Percentiles rank a stretch among this genome's conserved stretches.
Evolutionary conservation across 2,797 vertebrate species (phyloP).

Genomic region (Allobates femoralis): DNA sequence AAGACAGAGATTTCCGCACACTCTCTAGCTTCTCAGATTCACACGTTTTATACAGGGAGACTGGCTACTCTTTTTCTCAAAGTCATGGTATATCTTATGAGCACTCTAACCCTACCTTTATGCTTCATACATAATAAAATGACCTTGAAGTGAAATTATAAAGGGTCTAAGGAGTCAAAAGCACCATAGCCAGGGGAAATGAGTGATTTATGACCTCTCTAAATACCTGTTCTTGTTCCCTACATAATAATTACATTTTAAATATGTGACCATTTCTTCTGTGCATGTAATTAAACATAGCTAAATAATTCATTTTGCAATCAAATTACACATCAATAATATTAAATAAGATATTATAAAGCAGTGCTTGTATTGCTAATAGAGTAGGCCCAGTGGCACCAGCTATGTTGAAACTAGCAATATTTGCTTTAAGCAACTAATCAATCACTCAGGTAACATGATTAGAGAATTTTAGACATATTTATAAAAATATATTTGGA

Average conservation of each 20-base stretch:
- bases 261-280: neutral
- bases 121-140: neutral
- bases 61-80: neutral
- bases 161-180: neutral
- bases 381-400: neutral
- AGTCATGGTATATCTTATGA: neutral
- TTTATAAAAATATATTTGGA: neutral
- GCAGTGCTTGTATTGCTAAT: neutral
- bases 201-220: neutral
- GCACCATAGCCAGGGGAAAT: neutral
- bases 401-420: neutral
- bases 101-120: neutral
- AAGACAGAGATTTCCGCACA: neutral
- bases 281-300: neutral
- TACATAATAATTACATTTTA: conserved; percentile 7
- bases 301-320: neutral
- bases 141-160: conserved; percentile 22
- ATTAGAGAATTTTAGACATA: neutral
- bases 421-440: conserved; percentile 2
- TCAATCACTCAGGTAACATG: neutral
- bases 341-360: neutral
- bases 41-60: neutral
- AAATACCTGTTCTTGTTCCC: neutral
- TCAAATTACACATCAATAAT: neutral
- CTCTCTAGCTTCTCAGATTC: neutral